Evolutionary conservation across 2,797 vertebrate genomes (phyloP), one percentile per base, ranked within the genome.

Genomic region (Hypotaenidia philippensis): DNA sequence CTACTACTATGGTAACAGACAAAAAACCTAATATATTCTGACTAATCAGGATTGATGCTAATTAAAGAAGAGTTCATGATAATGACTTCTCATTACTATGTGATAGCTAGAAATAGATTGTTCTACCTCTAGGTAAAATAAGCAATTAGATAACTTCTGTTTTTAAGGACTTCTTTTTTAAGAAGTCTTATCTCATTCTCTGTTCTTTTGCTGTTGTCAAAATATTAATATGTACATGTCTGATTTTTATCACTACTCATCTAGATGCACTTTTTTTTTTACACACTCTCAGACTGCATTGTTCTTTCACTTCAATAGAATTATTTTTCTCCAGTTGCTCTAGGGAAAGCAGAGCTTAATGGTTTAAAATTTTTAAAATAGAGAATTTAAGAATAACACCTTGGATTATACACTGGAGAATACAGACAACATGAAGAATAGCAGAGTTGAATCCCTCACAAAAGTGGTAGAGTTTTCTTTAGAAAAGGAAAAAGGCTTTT

Each of bases 1-100:
- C 86, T 83, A 97, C 92, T 96, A 81, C 96, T 96, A 80, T 96
- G 91, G 95, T 91, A 97, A 97, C 96, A 97, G 97, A 98, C 97
- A 98, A 98, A 98, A 95, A 97, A 55, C 56, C 76, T 97, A 98
- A 98, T 98, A 97, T 95, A 97, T 98, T 97, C 97, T 97, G 97
- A 98, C 96, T 98, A 98, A 98, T 98, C 97, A 97, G 97, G 95
- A 98, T 97, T 98, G 98, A 98, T 98, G 97, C 96, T 98, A 98
- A 98, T 98, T 98, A 98, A 98, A 97, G 96, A 97, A 79, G 96
- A 98, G 96, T 97, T 96, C 95, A 94, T 97, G 98, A 98, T 98
- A 98, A 98, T 98, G 97, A 97, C 96, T 98, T 98, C 97, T 97
- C 97, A 98, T 98, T 98, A 98, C 95, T 94, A 93, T 90, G 96